Evolutionary conservation across 2,888 invertebrate genomes (phyloP).

Genomic region (Nemotelus pantherinus): DNA sequence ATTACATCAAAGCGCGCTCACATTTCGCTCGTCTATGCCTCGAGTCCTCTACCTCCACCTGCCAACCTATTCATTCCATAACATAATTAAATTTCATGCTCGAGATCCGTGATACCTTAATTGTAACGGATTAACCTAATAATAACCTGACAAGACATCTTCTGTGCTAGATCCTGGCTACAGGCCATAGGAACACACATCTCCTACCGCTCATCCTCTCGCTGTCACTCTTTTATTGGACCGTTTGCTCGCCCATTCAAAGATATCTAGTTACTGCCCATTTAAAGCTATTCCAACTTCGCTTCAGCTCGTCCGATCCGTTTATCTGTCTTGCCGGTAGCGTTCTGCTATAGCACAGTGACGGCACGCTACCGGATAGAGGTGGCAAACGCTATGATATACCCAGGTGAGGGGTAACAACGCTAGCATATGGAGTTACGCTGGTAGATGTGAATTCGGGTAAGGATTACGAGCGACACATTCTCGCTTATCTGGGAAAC

Average conservation of each 20-base stretch:
- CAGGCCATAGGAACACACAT: constrained; percentile 1
- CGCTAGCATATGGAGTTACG: too few species aligned
- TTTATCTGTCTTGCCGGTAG: neutral
- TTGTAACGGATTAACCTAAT: constrained; percentile 44
- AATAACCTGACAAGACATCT: constrained; percentile 40
- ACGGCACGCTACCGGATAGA: too few species aligned
- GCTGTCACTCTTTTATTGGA: neutral
- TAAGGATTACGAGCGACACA: constrained; percentile 12
- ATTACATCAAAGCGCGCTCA: too few species aligned
- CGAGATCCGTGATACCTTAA: constrained; percentile 34
- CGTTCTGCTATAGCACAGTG: neutral
- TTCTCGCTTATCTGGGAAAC: constrained; percentile 21
- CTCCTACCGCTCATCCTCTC: neutral
- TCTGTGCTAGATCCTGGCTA: constrained; percentile 16
- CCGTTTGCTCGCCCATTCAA: neutral
- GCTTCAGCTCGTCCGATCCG: neutral
- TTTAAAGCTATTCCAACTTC: neutral
- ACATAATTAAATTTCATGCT: constrained; percentile 41
- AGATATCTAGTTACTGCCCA: too few species aligned
- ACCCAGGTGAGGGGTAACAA: too few species aligned
- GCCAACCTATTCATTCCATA: neutral
- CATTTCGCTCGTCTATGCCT: too few species aligned
- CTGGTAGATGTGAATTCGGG: neutral
- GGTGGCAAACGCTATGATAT: too few species aligned
- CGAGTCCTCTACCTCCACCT: too few species aligned